Percentiles rank a stretch among this genome's conserved stretches.
phyloP scores from a whole-genome alignment of 2,797 vertebrate genomes.

The Thalassophryne amazonica region DNA sequence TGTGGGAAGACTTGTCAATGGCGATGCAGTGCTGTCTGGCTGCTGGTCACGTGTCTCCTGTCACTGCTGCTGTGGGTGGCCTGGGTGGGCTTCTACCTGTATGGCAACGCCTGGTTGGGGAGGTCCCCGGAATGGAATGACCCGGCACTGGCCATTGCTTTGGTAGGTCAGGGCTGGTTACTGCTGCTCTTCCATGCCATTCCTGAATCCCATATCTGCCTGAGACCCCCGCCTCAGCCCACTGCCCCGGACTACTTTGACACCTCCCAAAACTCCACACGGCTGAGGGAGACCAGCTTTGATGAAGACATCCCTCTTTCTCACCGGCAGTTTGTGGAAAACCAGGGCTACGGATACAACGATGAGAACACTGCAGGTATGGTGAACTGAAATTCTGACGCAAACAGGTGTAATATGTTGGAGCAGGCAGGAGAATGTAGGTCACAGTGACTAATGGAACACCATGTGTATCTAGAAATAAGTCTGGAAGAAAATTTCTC shows the following conservation, averaged over 20 bases:
- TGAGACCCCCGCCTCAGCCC: conserved; percentile 88
- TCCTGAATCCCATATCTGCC: conserved; percentile 89
- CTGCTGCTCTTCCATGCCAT: conserved; percentile 92
- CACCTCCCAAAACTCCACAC: conserved; percentile 89
- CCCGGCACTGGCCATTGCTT: conserved; percentile 87
- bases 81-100: conserved; percentile 95
- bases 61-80: conserved; percentile 91
- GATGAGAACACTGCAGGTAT: conserved; percentile 90
- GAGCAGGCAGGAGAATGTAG: conserved; percentile 33
- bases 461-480: conserved; percentile 34
- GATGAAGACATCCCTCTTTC: conserved; percentile 94
- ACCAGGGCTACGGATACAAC: conserved; percentile 93
- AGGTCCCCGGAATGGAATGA: conserved; percentile 87
- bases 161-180: conserved; percentile 93
- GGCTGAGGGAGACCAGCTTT: conserved; percentile 93
- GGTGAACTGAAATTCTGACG: conserved; percentile 6
- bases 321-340: conserved; percentile 92
- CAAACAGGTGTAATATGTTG: conserved; percentile 11
- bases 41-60: conserved; percentile 85
- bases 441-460: conserved; percentile 45
- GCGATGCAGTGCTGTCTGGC: conserved; percentile 88
- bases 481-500: conserved; percentile 12
- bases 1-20: conserved; percentile 91
- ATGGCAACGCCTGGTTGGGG: conserved; percentile 83
- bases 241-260: conserved; percentile 95